phyloP scores from a whole-genome alignment of 2,888 invertebrate genomes.

The Petrolisthes cinctipes region DNA sequence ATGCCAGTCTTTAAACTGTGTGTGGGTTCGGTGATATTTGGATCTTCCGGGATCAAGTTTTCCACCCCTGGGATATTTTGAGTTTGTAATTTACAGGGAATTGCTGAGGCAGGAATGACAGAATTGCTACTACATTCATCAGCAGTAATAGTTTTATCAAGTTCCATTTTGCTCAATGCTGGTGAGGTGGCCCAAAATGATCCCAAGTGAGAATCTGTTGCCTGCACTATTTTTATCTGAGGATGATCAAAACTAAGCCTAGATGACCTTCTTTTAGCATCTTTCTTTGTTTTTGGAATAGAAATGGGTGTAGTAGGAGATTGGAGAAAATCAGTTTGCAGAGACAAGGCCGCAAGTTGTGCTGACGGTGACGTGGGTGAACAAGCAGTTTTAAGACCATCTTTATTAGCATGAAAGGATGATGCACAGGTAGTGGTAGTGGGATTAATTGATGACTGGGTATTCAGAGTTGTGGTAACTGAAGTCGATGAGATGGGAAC shows the following conservation, averaged over 20 bases:
- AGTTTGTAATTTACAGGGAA: too few species aligned
- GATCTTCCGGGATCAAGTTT: too few species aligned
- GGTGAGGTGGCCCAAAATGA: not conserved
- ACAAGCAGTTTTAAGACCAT: not conserved
- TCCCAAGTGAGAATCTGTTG: not conserved
- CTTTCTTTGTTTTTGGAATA: not conserved
- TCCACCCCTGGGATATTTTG: too few species aligned
- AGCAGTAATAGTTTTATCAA: too few species aligned
- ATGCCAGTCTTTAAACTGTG: too few species aligned
- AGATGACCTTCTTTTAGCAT: not conserved
- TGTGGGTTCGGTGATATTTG: too few species aligned
- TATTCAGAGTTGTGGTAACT: not conserved
- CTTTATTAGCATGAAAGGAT: not conserved
- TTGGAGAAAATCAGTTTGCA: not conserved
- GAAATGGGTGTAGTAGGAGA: not conserved
- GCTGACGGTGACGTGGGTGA: not conserved
- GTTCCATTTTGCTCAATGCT: too few species aligned
- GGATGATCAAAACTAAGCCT: not conserved
- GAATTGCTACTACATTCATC: too few species aligned
- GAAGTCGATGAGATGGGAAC: not conserved
- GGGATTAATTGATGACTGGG: too few species aligned
- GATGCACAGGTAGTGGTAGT: too few species aligned
- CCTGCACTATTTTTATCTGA: not conserved
- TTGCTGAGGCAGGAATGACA: too few species aligned
- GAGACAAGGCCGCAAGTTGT: not conserved